Evolutionary conservation across 2,888 invertebrate genomes (phyloP).

Genomic region (Diogma glabrata): DNA sequence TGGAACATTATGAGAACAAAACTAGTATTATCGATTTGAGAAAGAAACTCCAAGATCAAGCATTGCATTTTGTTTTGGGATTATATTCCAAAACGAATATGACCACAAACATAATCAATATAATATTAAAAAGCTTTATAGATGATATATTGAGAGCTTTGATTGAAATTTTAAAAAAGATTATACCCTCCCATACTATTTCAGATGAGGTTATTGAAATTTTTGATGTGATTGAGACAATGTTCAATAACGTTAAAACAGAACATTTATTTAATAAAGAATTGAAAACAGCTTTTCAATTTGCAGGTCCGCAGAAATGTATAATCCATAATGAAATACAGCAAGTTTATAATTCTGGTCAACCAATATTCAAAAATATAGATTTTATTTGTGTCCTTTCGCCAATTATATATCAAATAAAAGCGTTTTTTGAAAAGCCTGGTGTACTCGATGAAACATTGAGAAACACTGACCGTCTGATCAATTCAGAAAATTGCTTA

Average conservation of each 20-base stretch:
- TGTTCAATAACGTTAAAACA: background rate
- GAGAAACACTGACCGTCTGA: background rate
- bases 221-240: background rate
- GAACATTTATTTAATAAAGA: background rate
- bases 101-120: background rate
- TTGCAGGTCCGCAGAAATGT: background rate
- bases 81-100: background rate
- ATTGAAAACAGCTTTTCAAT: background rate
- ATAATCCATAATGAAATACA: background rate
- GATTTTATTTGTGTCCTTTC: background rate
- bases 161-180: background rate
- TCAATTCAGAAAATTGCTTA: background rate
- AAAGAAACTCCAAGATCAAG: background rate
- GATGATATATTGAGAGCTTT: background rate
- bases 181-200: background rate
- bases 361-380: background rate
- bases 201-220: background rate
- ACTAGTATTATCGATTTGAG: background rate
- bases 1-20: background rate
- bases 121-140: constrained; percentile 1
- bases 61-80: background rate
- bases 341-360: background rate
- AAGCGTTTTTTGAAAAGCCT: background rate
- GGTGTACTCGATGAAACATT: constrained; percentile 1
- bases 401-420: background rate